phyloP scores from a whole-genome alignment of 2,888 invertebrate species.

The Stenolophus ochropezus region DNA sequence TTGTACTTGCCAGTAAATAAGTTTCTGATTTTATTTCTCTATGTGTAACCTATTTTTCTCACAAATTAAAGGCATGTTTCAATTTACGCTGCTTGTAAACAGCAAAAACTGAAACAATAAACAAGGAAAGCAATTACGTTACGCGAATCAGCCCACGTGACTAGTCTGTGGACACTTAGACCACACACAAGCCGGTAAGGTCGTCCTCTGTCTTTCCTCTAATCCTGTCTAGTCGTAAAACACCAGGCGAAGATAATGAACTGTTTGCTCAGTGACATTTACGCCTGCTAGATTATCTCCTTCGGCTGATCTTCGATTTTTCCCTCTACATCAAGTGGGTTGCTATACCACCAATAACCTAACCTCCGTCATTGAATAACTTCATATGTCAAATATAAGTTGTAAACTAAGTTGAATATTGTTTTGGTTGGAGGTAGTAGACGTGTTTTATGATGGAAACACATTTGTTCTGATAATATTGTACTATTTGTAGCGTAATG shows the following conservation, averaged over 20 bases:
- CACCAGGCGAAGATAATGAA: slow-evolving; percentile 55
- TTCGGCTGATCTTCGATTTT: slow-evolving; percentile 34
- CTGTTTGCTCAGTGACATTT: slow-evolving; percentile 58
- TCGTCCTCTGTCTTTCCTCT: not conserved
- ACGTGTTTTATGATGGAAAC: not conserved
- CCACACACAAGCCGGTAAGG: slow-evolving; percentile 22
- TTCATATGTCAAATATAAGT: slow-evolving; percentile 2
- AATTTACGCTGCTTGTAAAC: not conserved
- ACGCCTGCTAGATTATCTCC: slow-evolving; percentile 51
- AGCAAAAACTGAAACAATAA: slow-evolving; percentile 9
- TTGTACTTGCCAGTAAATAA: no score
- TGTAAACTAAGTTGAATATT: not conserved
- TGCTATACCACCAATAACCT: not conserved
- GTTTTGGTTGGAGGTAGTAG: slow-evolving; percentile 17
- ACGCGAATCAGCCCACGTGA: slow-evolving; percentile 7
- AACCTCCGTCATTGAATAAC: slow-evolving; percentile 7
- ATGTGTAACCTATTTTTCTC: not conserved
- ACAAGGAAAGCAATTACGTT: not conserved
- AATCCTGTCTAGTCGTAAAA: slow-evolving; percentile 47
- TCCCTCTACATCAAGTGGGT: slow-evolving; percentile 4
- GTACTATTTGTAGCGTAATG: slow-evolving; percentile 6
- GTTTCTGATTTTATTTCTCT: no score
- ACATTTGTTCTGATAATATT: not conserved
- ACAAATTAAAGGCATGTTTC: not conserved
- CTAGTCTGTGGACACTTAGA: not conserved